Conservation (phyloP, 2,888 invertebrate species). For the Ferrisia virgata region DNA sequence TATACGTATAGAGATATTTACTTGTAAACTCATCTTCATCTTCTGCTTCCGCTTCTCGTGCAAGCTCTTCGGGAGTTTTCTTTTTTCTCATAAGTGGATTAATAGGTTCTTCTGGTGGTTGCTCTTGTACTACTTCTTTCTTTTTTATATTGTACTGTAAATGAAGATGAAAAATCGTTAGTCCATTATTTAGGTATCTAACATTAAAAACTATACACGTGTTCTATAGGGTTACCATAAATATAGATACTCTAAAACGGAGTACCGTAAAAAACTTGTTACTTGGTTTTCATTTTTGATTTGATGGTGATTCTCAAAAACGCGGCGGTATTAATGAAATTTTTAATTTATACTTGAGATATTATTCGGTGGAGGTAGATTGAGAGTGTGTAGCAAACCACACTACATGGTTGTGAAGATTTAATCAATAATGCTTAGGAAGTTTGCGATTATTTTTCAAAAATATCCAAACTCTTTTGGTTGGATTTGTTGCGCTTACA, state of each 20-base stretch:
- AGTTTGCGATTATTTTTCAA: background rate
- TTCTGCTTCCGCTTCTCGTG: slow-evolving; percentile 92
- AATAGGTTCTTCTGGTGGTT: slow-evolving; percentile 78
- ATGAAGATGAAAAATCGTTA: slow-evolving; percentile 46
- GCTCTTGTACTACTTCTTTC: slow-evolving; percentile 88
- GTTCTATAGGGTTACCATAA: background rate
- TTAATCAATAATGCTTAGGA: background rate
- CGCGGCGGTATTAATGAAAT: background rate
- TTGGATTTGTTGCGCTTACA: background rate
- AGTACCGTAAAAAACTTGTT: background rate
- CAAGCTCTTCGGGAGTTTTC: slow-evolving; percentile 96
- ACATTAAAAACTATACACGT: background rate
- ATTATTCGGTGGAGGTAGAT: background rate
- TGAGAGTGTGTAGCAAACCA: too few species aligned
- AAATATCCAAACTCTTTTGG: background rate
- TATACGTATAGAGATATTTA: slow-evolving; percentile 57
- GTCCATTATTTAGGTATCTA: background rate
- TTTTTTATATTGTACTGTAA: slow-evolving; percentile 98
- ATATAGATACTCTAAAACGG: too few species aligned
- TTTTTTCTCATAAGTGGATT: slow-evolving; percentile 97
- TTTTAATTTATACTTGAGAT: background rate
- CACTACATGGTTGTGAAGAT: too few species aligned
- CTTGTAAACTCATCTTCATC: slow-evolving; percentile 96
- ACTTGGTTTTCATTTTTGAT: background rate
- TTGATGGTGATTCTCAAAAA: background rate